phyloP scores from a whole-genome alignment of 1,140 invertebrate genomes.

The Musca domestica region DNA sequence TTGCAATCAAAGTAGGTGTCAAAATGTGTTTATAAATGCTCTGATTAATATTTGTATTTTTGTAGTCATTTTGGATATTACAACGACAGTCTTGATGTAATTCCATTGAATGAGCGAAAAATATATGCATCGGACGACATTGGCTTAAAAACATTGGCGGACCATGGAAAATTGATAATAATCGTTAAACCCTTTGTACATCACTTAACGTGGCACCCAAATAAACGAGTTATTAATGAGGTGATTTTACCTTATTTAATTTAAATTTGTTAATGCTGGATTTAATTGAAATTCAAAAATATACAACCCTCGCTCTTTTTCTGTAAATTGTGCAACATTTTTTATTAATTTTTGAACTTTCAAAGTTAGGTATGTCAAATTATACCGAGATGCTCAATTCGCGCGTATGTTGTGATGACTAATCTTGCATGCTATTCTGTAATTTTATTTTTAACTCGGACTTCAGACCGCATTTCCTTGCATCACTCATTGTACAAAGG shows the following conservation, averaged over 20 bases:
- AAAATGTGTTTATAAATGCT: not conserved
- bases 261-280: too few relatives aligned
- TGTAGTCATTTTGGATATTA: slow-evolving; percentile 78
- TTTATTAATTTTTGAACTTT: too few relatives aligned
- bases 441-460: too few relatives aligned
- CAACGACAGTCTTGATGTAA: slow-evolving; percentile 69
- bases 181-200: slow-evolving; percentile 71
- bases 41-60: slow-evolving; percentile 15
- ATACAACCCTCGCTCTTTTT: too few relatives aligned
- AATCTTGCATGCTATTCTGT: too few relatives aligned
- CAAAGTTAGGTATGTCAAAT: too few relatives aligned
- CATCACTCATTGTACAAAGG: too few relatives aligned
- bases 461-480: too few relatives aligned
- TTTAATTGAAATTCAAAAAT: too few relatives aligned
- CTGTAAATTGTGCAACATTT: too few relatives aligned
- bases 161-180: slow-evolving; percentile 63
- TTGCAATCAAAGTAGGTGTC: slow-evolving; percentile 81
- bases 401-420: too few relatives aligned
- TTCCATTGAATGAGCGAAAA: slow-evolving; percentile 68
- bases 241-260: slow-evolving; percentile 78
- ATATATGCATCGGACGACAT: slow-evolving; percentile 75
- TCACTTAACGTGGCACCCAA: slow-evolving; percentile 81
- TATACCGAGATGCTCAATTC: too few relatives aligned
- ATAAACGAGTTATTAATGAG: slow-evolving; percentile 71
- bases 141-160: slow-evolving; percentile 72